A percentile compares a stretch with the other conserved stretches of the same genome.
Conservation (phyloP, 2,113 vertebrate genomes). For the Sphaerodactylus townsendi region DNA sequence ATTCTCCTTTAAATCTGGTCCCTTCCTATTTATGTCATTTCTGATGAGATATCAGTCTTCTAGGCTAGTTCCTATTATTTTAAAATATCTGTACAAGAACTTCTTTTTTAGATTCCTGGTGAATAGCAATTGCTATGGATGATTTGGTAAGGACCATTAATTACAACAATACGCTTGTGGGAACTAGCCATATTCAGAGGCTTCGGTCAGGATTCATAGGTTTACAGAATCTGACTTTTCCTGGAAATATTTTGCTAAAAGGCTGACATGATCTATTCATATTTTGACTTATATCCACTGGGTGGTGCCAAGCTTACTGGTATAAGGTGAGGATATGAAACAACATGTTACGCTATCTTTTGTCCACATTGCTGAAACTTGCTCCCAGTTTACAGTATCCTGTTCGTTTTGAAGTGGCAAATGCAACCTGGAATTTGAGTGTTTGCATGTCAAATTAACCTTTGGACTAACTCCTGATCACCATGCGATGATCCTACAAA, state of each 20-base stretch:
- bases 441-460: neutral
- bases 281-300: neutral
- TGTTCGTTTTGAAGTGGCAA: neutral
- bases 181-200: neutral
- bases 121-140: too few species aligned
- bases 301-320: neutral
- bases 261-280: rapidly evolving
- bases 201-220: neutral
- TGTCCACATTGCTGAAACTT: neutral
- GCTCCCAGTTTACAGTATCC: neutral
- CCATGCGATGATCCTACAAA: neutral
- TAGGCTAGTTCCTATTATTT: neutral
- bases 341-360: too few species aligned
- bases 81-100: neutral
- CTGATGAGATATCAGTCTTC: too few species aligned
- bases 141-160: neutral
- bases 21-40: neutral
- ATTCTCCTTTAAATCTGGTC: too few species aligned
- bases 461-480: neutral
- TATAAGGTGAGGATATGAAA: rapidly evolving
- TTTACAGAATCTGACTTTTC: neutral
- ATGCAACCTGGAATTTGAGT: neutral
- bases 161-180: neutral
- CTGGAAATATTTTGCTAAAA: neutral
- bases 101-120: neutral